phyloP scores from a whole-genome alignment of 2,797 vertebrate genomes.

The Malurus splendens region DNA sequence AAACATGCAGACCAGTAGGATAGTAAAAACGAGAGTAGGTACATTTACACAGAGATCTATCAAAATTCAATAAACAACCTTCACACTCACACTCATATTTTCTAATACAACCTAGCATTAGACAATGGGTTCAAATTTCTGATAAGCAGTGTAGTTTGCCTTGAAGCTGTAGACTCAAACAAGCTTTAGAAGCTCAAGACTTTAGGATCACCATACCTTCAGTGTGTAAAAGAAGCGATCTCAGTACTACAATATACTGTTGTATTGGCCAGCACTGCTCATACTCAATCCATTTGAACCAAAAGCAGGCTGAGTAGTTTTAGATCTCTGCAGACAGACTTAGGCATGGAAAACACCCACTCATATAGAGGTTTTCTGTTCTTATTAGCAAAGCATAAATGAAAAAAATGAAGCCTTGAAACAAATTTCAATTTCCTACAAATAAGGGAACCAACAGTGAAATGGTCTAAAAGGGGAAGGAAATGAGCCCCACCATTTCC shows the following conservation, averaged over 20 bases:
- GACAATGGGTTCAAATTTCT: not conserved
- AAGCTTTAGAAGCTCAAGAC: too few species aligned
- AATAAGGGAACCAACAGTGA: not conserved
- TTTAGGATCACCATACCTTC: not conserved
- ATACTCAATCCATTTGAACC: not conserved
- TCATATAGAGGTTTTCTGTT: not conserved
- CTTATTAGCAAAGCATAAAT: not conserved
- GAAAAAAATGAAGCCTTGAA: not conserved
- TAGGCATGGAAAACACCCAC: not conserved
- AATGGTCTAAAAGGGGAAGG: not conserved
- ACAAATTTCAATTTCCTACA: not conserved
- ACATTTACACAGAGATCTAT: not conserved
- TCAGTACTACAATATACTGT: not conserved
- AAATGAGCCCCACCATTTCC: not conserved
- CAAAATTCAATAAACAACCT: not conserved
- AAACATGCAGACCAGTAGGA: not conserved
- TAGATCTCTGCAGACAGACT: not conserved
- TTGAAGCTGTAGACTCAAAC: not conserved
- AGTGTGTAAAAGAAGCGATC: not conserved
- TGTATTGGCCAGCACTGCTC: not conserved
- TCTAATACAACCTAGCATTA: not conserved
- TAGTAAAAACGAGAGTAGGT: not conserved
- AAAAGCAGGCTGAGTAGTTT: not conserved
- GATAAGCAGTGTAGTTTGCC: not conserved
- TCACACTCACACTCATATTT: fast-evolving